These are phyloP conservation scores for Chloebia gouldiae DNA, from an alignment of 2,113 vertebrate genomes.

Conservation along the genomic window DNA sequence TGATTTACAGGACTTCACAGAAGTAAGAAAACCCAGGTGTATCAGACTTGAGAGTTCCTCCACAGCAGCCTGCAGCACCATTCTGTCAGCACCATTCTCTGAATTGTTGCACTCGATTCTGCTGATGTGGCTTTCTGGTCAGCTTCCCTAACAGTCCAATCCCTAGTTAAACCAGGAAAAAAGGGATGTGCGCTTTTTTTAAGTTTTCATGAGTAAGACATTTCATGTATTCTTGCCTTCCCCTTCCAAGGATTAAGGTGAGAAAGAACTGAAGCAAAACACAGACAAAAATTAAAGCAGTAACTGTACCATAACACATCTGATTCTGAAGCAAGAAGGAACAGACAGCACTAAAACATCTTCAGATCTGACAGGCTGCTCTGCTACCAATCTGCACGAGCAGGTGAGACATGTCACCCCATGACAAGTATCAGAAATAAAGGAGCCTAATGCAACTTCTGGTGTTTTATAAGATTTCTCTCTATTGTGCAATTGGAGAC, in stretches of 20 bases:
- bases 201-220: background rate
- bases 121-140: background rate
- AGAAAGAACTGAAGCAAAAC: slow-evolving; percentile 11
- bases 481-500: background rate
- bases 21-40: background rate
- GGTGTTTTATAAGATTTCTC: background rate
- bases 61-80: background rate
- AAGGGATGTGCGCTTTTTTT: background rate
- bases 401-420: slow-evolving; percentile 38
- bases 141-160: background rate
- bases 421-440: slow-evolving; percentile 27
- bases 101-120: background rate
- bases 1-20: background rate
- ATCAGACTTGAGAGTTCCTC: background rate
- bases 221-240: background rate
- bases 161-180: background rate
- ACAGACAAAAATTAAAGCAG: slow-evolving; percentile 42
- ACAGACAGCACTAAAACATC: slow-evolving; percentile 28
- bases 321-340: slow-evolving; percentile 24
- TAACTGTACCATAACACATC: background rate
- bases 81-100: background rate
- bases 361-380: slow-evolving; percentile 41
- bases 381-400: slow-evolving; percentile 16
- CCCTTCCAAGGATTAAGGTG: background rate
- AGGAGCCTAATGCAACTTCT: slow-evolving; percentile 11